Conservation (phyloP, 2,888 invertebrate species). For the Cantharis nigra region DNA sequence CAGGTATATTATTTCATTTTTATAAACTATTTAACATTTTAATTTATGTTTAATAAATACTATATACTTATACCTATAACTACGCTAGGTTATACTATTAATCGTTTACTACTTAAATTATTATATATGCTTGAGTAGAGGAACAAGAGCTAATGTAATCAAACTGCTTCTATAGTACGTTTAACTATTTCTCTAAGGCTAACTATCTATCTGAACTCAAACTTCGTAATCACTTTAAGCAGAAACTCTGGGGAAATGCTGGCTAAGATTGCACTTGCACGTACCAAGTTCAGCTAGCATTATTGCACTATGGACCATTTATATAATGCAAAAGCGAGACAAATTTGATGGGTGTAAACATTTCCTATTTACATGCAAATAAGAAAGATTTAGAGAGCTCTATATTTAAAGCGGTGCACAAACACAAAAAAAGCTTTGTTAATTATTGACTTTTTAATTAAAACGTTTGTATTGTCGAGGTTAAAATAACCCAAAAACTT, state of each 20-base stretch:
- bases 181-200: constrained; percentile 23
- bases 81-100: not conserved
- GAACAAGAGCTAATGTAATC: constrained; percentile 26
- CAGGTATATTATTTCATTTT: not conserved
- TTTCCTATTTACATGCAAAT: constrained; percentile 30
- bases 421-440: constrained; percentile 19
- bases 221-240: constrained; percentile 26
- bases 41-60: not conserved
- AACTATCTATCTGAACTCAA: constrained; percentile 21
- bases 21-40: not conserved
- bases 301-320: constrained; percentile 25
- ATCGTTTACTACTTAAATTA: constrained; percentile 20
- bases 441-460: constrained; percentile 21
- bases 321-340: constrained; percentile 24
- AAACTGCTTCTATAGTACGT: constrained; percentile 19
- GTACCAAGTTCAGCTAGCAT: constrained; percentile 15
- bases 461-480: constrained; percentile 7
- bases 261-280: constrained; percentile 18
- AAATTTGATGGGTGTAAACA: constrained; percentile 30
- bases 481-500: constrained; percentile 10
- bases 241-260: constrained; percentile 14
- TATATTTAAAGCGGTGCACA: constrained; percentile 12
- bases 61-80: too few species aligned
- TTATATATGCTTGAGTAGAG: constrained; percentile 26
- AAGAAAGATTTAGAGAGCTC: constrained; percentile 19